phyloP scores from a whole-genome alignment of 2,888 invertebrate genomes.

The Dorcus hopei region DNA sequence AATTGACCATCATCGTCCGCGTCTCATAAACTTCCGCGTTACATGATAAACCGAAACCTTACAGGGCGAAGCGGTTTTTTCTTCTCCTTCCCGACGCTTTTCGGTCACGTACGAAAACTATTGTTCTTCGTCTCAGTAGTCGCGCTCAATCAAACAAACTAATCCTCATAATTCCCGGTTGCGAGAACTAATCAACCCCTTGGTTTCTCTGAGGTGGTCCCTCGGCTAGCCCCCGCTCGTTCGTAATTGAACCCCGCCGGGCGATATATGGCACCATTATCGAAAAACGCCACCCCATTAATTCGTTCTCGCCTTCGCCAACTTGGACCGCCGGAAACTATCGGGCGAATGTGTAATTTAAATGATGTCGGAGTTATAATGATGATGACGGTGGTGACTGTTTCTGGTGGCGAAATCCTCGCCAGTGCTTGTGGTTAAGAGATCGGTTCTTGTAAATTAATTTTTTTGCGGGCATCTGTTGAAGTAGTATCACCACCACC shows the following conservation, averaged over 20 bases:
- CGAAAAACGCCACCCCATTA: slow-evolving; percentile 26
- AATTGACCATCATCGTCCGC: too few species aligned
- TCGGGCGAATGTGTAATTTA: not conserved
- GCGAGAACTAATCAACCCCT: slow-evolving; percentile 24
- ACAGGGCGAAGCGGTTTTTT: too few species aligned
- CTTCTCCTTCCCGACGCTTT: too few species aligned
- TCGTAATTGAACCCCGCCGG: slow-evolving; percentile 23
- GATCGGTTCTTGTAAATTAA: not conserved
- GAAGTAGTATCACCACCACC: too few species aligned
- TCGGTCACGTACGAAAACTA: too few species aligned
- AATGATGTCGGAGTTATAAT: not conserved
- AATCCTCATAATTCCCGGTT: not conserved
- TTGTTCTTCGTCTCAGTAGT: too few species aligned
- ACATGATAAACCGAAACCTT: too few species aligned
- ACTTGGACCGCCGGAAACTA: slow-evolving; percentile 42
- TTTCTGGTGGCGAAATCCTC: too few species aligned
- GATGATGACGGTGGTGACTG: not conserved
- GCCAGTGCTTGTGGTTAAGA: not conserved
- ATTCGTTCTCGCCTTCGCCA: slow-evolving; percentile 33
- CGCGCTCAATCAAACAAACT: not conserved
- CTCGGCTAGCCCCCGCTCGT: slow-evolving; percentile 14
- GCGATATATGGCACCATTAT: slow-evolving; percentile 31
- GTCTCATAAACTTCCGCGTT: too few species aligned
- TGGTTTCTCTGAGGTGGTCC: slow-evolving; percentile 25
- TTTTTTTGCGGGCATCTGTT: too few species aligned